Conservation (phyloP, 2,888 invertebrate species). For the Nymphalis polychloros region DNA sequence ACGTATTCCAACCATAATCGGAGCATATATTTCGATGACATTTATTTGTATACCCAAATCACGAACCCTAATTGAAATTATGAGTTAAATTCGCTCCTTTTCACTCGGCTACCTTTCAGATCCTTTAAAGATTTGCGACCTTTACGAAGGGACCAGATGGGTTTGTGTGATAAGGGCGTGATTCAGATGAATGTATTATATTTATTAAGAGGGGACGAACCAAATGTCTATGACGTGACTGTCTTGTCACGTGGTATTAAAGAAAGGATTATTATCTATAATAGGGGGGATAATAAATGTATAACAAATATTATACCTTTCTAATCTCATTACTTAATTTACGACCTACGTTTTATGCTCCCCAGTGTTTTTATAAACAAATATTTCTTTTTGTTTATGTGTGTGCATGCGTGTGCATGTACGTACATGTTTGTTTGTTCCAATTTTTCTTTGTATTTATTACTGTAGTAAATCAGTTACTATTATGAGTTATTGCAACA, state of each 20-base stretch:
- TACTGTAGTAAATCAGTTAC: too few relatives aligned
- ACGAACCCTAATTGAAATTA: constrained; percentile 33
- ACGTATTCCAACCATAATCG: not conserved
- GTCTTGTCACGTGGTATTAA: not conserved
- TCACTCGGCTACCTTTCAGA: constrained; percentile 30
- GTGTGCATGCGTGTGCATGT: too few relatives aligned
- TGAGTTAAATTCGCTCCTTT: constrained; percentile 33
- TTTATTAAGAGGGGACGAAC: constrained; percentile 17
- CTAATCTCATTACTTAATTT: too few relatives aligned
- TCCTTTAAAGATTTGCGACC: constrained; percentile 40
- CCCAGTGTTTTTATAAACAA: too few relatives aligned
- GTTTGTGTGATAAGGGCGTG: constrained; percentile 38
- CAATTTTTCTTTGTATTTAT: too few relatives aligned
- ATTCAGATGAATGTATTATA: constrained; percentile 45
- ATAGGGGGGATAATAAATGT: too few relatives aligned
- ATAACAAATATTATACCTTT: too few relatives aligned
- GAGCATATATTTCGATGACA: not conserved
- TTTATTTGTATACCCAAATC: constrained; percentile 26
- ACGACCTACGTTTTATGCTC: too few relatives aligned
- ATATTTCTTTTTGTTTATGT: too few relatives aligned
- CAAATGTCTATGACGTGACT: constrained; percentile 3
- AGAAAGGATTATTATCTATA: not conserved
- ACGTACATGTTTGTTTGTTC: too few relatives aligned
- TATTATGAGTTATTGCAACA: too few relatives aligned
- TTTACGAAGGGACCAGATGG: constrained; percentile 41